A percentile compares a stretch with the other conserved stretches of the same genome.
Evolutionary conservation across 2,888 invertebrate species (phyloP).

Genomic region (Nysson spinosus): DNA sequence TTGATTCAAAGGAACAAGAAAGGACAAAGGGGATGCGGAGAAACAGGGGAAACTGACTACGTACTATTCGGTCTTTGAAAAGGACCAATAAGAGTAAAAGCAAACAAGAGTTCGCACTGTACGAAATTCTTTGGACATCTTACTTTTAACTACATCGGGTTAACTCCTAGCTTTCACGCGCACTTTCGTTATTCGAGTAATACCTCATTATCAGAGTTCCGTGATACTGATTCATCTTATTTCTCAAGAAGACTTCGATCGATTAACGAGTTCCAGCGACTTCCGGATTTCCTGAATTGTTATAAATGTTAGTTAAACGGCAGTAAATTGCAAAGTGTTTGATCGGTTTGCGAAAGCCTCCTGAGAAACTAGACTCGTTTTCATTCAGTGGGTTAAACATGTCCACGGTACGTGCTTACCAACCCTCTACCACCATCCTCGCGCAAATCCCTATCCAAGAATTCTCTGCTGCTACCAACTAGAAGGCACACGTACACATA

Average conservation of each 20-base stretch:
- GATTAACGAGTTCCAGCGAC: neutral
- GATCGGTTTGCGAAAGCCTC: neutral
- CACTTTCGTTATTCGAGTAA: neutral
- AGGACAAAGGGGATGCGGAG: neutral
- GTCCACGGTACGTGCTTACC: slow-evolving; percentile 39
- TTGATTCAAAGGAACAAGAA: slow-evolving; percentile 1
- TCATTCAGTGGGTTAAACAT: slow-evolving; percentile 43
- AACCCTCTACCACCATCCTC: slow-evolving; percentile 20
- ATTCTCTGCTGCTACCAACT: slow-evolving; percentile 34
- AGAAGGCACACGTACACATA: no score
- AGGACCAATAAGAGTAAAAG: no score
- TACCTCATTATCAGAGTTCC: neutral
- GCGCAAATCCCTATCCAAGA: slow-evolving; percentile 30
- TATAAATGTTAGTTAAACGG: neutral
- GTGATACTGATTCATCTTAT: neutral
- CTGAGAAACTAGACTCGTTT: slow-evolving; percentile 21
- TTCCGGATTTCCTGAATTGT: neutral
- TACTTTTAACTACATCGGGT: slow-evolving; percentile 15
- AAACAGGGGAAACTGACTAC: neutral
- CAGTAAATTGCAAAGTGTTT: slow-evolving; percentile 1
- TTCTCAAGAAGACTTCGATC: neutral
- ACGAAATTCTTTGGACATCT: slow-evolving; percentile 8
- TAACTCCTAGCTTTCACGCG: neutral
- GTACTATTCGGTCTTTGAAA: neutral
- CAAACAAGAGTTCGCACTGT: slow-evolving; percentile 16